These are phyloP conservation scores for Philhelius pedissequus DNA, from an alignment of 2,888 invertebrate species.

Conservation along the genomic window DNA sequence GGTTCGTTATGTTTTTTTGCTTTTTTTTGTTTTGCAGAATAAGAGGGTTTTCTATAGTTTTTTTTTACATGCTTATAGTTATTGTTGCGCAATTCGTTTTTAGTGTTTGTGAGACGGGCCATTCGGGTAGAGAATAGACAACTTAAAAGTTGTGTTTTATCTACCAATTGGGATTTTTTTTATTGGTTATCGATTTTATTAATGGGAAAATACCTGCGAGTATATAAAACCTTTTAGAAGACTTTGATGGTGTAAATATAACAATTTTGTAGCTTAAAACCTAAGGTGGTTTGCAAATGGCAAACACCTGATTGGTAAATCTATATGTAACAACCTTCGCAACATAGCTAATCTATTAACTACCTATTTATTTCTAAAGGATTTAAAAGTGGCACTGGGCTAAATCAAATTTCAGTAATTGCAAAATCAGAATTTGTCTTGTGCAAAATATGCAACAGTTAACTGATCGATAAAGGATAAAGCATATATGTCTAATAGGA, in stretches of 20 bases:
- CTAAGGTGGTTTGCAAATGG: too few species aligned
- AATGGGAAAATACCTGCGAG: background rate
- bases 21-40: constrained; percentile 12
- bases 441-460: too few species aligned
- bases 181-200: background rate
- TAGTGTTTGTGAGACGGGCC: constrained; percentile 5
- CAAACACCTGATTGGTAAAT: too few species aligned
- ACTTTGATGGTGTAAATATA: background rate
- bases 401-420: too few species aligned
- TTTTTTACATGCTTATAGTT: background rate
- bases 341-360: too few species aligned
- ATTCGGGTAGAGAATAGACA: constrained; percentile 6
- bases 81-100: constrained; percentile 36
- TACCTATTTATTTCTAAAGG: too few species aligned
- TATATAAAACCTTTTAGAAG: too few species aligned
- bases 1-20: constrained; percentile 24
- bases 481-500: too few species aligned
- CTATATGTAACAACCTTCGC: too few species aligned
- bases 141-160: constrained; percentile 15
- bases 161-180: constrained; percentile 18
- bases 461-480: too few species aligned
- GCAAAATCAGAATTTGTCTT: too few species aligned
- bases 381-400: too few species aligned
- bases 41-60: background rate
- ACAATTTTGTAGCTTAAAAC: background rate